phyloP scores from a whole-genome alignment of 1,140 invertebrate species.

The Coelopa frigida region DNA sequence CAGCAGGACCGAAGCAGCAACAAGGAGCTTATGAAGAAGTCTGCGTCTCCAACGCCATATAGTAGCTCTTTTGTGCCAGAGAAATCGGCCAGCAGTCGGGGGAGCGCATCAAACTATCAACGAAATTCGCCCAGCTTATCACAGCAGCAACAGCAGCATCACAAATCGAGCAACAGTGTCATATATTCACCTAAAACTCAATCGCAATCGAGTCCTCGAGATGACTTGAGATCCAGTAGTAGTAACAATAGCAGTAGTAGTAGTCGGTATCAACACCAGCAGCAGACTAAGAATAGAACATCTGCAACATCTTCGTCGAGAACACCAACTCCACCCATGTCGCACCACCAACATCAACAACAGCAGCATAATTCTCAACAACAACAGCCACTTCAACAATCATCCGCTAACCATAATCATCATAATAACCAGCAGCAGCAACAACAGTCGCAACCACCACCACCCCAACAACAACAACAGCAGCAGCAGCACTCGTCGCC shows the following conservation, averaged over 20 bases:
- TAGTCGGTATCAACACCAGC: too few species aligned
- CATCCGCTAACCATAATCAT: conserved; percentile 14
- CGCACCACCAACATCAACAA: background rate
- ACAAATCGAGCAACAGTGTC: conserved; percentile 9
- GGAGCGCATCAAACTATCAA: background rate
- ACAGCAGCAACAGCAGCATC: conserved; percentile 7
- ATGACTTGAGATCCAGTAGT: too few species aligned
- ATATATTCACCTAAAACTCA: conserved; percentile 8
- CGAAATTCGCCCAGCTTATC: background rate
- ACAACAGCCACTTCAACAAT: conserved; percentile 7
- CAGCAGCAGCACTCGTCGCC: conserved; percentile 31
- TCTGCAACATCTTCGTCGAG: background rate
- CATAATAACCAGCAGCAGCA: conserved; percentile 11
- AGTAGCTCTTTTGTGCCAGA: conserved; percentile 16
- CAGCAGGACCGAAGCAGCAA: conserved; percentile 28
- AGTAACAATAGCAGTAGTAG: too few species aligned
- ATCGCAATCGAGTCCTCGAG: conserved; percentile 17
- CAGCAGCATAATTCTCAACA: conserved; percentile 5
- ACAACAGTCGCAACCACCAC: conserved; percentile 14
- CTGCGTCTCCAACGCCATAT: conserved; percentile 13
- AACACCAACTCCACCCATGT: background rate
- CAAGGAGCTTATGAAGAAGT: conserved; percentile 29
- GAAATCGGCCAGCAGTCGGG: conserved; percentile 2
- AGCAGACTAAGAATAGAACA: too few species aligned
- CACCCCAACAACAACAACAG: conserved; percentile 9